Evolutionary conservation across 2,113 vertebrate species (phyloP).

Genomic region (Cryptomyrus ogoouensis): DNA sequence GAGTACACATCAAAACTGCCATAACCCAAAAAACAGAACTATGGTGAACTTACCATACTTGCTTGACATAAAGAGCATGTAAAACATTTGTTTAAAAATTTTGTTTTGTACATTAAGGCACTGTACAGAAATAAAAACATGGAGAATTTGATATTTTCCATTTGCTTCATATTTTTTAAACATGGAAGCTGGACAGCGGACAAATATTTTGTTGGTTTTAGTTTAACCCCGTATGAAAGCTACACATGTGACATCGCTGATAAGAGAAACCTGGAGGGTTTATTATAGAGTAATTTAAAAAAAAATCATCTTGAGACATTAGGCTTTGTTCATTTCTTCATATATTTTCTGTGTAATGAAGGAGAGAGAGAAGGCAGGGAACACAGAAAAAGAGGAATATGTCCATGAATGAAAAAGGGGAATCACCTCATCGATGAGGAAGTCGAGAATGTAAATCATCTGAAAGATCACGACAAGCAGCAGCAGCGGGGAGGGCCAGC

Average conservation of each 20-base stretch:
- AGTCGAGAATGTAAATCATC: conserved; percentile 37
- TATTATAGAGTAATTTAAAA: neutral
- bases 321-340: neutral
- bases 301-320: neutral
- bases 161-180: neutral
- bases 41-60: neutral
- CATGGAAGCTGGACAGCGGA: neutral
- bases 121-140: neutral
- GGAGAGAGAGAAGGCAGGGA: neutral
- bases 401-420: neutral
- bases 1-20: neutral
- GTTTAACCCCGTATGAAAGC: neutral
- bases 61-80: neutral
- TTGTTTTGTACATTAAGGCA: neutral
- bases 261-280: neutral
- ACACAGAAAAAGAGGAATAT: neutral
- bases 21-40: neutral
- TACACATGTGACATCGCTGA: neutral
- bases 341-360: neutral
- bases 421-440: conserved; percentile 40
- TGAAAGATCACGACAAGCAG: conserved; percentile 34
- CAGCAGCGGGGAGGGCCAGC: conserved; percentile 19
- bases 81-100: neutral
- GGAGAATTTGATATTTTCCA: neutral
- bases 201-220: neutral